These are phyloP conservation scores for Microtus obscurus DNA, from an alignment of 2,797 vertebrate species.

Conservation along the genomic window DNA sequence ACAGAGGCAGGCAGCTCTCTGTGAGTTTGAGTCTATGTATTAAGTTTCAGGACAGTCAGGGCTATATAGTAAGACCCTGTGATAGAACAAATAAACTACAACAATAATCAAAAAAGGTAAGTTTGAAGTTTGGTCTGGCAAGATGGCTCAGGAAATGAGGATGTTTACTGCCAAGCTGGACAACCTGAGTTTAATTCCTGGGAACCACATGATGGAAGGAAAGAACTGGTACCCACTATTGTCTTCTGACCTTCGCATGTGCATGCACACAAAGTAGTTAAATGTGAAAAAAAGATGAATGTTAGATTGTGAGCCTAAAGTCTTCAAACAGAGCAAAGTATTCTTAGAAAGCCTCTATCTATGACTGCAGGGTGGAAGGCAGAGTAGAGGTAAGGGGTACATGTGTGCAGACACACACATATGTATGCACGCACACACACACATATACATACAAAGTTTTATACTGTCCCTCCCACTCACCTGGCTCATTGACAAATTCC, in stretches of 20 bases:
- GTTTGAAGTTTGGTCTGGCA: not conserved
- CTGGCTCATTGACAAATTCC: conserved; percentile 58
- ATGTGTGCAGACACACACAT: not conserved
- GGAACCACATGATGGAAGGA: not conserved
- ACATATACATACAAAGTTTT: not conserved
- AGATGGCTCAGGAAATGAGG: not conserved
- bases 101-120: not conserved
- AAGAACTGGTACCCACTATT: not conserved
- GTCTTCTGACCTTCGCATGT: not conserved
- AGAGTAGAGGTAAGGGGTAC: not conserved
- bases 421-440: not conserved
- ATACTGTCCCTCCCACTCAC: not conserved
- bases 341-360: not conserved
- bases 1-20: not conserved
- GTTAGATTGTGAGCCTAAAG: not conserved
- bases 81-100: not conserved
- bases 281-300: not conserved
- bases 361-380: not conserved
- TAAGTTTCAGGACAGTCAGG: not conserved
- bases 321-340: not conserved
- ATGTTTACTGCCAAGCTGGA: not conserved
- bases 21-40: not conserved
- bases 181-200: not conserved
- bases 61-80: not conserved
- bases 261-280: not conserved